Evolutionary conservation across 2,888 invertebrate genomes (phyloP).

Genomic region (Drosophila melanosoma): DNA sequence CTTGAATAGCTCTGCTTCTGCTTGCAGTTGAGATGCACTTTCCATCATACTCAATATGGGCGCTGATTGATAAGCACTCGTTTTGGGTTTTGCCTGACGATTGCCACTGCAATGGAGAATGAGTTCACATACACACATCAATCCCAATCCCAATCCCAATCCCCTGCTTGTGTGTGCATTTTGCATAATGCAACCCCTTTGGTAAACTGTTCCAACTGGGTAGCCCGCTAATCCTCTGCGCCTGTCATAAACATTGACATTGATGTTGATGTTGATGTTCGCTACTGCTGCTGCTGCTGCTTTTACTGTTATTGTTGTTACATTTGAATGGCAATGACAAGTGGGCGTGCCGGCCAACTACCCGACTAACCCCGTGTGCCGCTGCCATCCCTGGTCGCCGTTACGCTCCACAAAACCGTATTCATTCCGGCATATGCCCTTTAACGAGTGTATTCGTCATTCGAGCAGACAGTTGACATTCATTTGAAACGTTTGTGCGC

Average conservation of each 20-base stretch:
- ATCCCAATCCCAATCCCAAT: background rate
- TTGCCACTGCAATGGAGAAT: constrained; percentile 1
- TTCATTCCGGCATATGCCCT: constrained; percentile 76
- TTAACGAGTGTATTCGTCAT: constrained; percentile 80
- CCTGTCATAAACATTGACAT: constrained; percentile 81
- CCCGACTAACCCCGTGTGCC: constrained; percentile 58
- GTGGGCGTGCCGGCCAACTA: constrained; percentile 69
- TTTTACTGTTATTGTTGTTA: constrained; percentile 26
- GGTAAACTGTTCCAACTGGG: constrained; percentile 67
- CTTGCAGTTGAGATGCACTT: constrained; percentile 56
- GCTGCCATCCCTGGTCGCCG: constrained; percentile 30
- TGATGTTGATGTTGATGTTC: constrained; percentile 72
- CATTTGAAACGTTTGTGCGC: constrained; percentile 72
- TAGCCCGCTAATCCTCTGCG: constrained; percentile 76
- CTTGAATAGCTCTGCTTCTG: background rate
- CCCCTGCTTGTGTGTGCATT: constrained; percentile 31
- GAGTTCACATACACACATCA: constrained; percentile 5
- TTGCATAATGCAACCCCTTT: constrained; percentile 48
- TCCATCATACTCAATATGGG: constrained; percentile 66
- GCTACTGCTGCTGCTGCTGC: constrained; percentile 30
- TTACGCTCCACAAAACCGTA: constrained; percentile 73
- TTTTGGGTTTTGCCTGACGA: constrained; percentile 22
- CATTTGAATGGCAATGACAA: constrained; percentile 63
- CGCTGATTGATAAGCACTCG: constrained; percentile 71
- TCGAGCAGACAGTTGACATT: constrained; percentile 78